Evolutionary conservation across 2,113 vertebrate species (phyloP).

Genomic region (Rhizomys pruinosus): DNA sequence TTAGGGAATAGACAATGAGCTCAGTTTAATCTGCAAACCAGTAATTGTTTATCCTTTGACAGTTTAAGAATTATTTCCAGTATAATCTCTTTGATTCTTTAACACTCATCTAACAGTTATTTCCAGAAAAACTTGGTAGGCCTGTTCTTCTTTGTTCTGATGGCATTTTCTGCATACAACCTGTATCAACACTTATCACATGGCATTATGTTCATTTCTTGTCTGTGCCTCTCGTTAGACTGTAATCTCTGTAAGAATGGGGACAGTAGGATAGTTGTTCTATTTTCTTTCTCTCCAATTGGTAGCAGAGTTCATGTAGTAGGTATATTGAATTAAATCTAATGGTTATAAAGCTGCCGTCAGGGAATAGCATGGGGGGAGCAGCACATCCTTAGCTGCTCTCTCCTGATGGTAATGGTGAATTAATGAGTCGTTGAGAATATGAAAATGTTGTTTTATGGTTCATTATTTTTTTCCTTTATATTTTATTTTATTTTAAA

Average conservation of each 20-base stretch:
- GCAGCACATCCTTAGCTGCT: constrained; percentile 28
- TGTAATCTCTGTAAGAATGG: constrained; percentile 66
- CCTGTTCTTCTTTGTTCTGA: background rate
- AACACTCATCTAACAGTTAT: background rate
- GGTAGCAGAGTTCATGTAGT: background rate
- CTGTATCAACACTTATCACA: constrained; percentile 7
- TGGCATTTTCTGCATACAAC: background rate
- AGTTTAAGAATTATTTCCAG: background rate
- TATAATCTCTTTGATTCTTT: constrained; percentile 5
- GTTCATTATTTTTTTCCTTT: background rate
- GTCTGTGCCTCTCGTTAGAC: constrained; percentile 1
- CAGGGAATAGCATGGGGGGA: constrained; percentile 10
- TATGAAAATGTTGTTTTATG: background rate
- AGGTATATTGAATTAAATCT: background rate
- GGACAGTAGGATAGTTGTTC: constrained; percentile 16
- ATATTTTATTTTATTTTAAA: too few relatives aligned
- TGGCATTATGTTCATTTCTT: background rate
- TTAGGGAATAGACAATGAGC: constrained; percentile 5
- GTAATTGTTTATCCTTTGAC: background rate
- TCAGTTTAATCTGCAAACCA: background rate
- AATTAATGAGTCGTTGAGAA: constrained; percentile 50
- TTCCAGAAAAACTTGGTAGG: background rate
- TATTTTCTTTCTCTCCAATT: background rate
- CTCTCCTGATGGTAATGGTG: background rate
- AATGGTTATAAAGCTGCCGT: constrained; percentile 46